phyloP scores from a whole-genome alignment of 2,113 vertebrate species.

The Gobius niger region DNA sequence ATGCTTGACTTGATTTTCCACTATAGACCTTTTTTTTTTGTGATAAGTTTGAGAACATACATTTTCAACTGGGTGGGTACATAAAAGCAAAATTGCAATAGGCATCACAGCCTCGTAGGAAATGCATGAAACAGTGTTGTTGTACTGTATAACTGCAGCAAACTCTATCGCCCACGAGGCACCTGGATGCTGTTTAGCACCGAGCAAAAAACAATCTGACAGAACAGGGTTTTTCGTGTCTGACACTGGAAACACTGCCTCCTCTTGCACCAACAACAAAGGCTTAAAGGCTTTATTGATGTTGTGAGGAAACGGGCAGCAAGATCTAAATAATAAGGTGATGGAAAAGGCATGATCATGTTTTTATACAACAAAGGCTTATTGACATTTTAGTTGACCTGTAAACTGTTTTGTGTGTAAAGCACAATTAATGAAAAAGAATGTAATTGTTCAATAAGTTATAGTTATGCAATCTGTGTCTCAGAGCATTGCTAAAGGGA shows the following conservation, averaged over 20 bases:
- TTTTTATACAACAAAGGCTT: no score
- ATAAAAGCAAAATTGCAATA: background rate
- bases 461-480: background rate
- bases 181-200: conserved; percentile 2
- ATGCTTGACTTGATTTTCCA: no score
- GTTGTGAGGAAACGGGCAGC: no score
- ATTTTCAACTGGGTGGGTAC: no score
- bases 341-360: no score
- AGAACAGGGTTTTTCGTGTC: background rate
- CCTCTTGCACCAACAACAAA: conserved; percentile 1
- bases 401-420: no score
- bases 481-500: background rate
- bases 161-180: conserved; percentile 10
- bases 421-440: background rate
- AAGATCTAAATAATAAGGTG: no score
- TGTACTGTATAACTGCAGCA: background rate
- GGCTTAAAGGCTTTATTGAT: background rate
- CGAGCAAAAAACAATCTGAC: background rate
- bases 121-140: background rate
- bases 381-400: no score
- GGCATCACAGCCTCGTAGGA: background rate
- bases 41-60: no score
- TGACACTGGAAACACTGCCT: background rate
- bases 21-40: no score
- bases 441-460: background rate